Conservation (phyloP, 2,797 vertebrate genomes). For the Parauchenoglanis ngamensis region DNA sequence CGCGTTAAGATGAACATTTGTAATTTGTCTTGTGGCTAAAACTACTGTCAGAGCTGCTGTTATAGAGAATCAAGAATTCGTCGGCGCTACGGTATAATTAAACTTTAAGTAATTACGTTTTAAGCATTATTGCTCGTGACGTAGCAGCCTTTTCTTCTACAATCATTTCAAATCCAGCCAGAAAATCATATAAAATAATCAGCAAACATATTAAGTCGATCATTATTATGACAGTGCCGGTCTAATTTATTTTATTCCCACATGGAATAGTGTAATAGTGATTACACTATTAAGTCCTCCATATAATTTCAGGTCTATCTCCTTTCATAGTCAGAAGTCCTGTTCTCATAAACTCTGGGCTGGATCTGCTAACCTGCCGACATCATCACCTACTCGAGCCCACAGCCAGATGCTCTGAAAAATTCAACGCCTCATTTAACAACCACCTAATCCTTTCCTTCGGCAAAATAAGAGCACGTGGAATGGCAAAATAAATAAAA, state of each 20-base stretch:
- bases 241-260: conserved; percentile 25
- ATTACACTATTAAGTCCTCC: conserved; percentile 16
- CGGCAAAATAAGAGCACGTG: conserved; percentile 50
- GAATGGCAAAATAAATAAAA: conserved; percentile 57
- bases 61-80: neutral
- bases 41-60: conserved; percentile 5
- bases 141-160: neutral
- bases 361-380: conserved; percentile 31
- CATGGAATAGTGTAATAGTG: neutral
- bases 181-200: conserved; percentile 11
- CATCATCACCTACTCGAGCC: conserved; percentile 25
- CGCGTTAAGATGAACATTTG: conserved; percentile 5
- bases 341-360: neutral
- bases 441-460: conserved; percentile 64
- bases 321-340: neutral
- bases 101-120: neutral
- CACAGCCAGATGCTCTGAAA: conserved; percentile 64
- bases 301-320: conserved; percentile 20
- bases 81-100: neutral
- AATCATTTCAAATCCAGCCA: neutral
- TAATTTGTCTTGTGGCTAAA: conserved; percentile 14
- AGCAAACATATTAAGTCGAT: neutral
- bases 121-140: neutral
- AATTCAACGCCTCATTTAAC: conserved; percentile 81
- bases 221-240: neutral